Conservation (phyloP, 2,888 invertebrate species). For the Tetrapedia diversipes region DNA sequence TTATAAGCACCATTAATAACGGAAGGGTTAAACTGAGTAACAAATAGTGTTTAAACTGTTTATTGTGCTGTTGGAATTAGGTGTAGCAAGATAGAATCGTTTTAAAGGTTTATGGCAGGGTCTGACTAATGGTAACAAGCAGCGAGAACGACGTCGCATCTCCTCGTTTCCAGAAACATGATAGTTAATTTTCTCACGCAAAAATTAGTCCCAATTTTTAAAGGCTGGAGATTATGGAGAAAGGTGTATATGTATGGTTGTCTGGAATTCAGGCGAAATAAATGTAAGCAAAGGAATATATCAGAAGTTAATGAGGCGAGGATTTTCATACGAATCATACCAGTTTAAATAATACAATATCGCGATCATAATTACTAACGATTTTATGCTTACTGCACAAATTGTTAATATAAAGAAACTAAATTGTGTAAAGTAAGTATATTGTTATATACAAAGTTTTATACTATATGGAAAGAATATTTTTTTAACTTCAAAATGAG, state of each 20-base stretch:
- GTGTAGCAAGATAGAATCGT: neutral
- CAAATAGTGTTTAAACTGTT: neutral
- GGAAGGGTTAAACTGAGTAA: too few species aligned
- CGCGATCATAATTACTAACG: too few species aligned
- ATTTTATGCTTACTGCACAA: too few species aligned
- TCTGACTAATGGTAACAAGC: neutral
- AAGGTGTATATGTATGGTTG: constrained; percentile 32
- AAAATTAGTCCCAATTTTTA: constrained; percentile 31
- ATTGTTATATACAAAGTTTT: too few species aligned
- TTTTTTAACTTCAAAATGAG: too few species aligned
- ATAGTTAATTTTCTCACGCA: constrained; percentile 33
- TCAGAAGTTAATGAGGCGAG: constrained; percentile 24
- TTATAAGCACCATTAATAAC: too few species aligned
- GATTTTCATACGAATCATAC: too few species aligned
- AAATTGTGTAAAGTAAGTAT: too few species aligned
- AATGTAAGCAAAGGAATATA: constrained; percentile 32
- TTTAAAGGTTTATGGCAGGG: neutral
- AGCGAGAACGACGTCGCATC: neutral
- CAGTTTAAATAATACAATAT: too few species aligned
- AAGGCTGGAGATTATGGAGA: neutral
- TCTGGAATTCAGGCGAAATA: constrained; percentile 42
- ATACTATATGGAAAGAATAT: too few species aligned
- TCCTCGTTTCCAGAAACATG: neutral
- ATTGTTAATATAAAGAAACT: too few species aligned
- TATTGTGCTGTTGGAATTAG: constrained; percentile 4